Evolutionary conservation across 2,888 invertebrate species (phyloP).

Genomic region (Troilus luridus): DNA sequence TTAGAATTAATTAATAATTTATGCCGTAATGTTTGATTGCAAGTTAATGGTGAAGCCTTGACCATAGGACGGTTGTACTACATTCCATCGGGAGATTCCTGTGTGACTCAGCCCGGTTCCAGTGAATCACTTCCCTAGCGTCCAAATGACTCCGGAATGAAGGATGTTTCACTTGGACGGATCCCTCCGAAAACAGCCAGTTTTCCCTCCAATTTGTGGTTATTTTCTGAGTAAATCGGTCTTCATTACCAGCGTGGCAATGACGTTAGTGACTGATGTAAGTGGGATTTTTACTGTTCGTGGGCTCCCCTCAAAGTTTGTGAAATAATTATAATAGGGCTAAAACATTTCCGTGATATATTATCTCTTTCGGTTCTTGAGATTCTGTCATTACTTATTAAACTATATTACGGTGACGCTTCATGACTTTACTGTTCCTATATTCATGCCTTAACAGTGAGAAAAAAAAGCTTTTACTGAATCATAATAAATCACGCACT

Average conservation of each 20-base stretch:
- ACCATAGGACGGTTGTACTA: not conserved
- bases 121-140: not conserved
- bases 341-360: too few relatives aligned
- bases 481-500: too few relatives aligned
- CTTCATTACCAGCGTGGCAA: not conserved
- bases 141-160: too few relatives aligned
- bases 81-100: not conserved
- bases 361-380: too few relatives aligned
- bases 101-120: not conserved
- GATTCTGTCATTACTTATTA: too few relatives aligned
- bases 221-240: not conserved
- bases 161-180: not conserved
- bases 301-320: not conserved
- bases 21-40: not conserved
- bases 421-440: too few relatives aligned
- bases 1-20: not conserved
- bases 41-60: not conserved
- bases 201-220: not conserved
- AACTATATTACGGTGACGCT: too few relatives aligned
- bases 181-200: not conserved
- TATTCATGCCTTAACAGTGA: too few relatives aligned
- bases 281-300: not conserved
- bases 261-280: not conserved
- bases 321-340: too few relatives aligned
- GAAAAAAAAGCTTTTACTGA: too few relatives aligned